Percentiles rank a stretch among this genome's conserved stretches.
Evolutionary conservation across 2,113 vertebrate genomes (phyloP).

Genomic region (Ctenomys sociabilis): DNA sequence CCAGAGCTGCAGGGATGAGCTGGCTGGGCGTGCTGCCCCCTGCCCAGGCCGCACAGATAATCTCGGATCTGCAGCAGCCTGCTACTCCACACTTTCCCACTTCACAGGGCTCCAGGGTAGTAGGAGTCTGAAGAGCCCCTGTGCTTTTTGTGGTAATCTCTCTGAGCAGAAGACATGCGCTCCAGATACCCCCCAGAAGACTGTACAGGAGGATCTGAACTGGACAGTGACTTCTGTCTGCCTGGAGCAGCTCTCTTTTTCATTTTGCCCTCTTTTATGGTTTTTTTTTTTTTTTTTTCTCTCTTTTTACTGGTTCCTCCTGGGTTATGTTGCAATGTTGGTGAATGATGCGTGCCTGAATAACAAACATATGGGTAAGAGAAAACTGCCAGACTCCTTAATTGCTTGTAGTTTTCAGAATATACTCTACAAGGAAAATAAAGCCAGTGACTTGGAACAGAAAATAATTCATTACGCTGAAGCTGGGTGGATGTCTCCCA

Average conservation of each 20-base stretch:
- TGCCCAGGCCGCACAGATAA: not conserved
- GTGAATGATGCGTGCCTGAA: not conserved
- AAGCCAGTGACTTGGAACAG: not conserved
- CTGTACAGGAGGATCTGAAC: fast-evolving
- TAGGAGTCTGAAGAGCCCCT: fast-evolving
- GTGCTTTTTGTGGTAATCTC: fast-evolving
- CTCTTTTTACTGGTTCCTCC: not conserved
- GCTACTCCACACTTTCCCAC: not conserved
- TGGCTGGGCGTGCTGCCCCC: not conserved
- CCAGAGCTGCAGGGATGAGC: no score
- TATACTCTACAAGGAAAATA: not conserved
- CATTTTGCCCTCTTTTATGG: not conserved
- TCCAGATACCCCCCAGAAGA: not conserved
- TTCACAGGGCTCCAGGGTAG: fast-evolving
- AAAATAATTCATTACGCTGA: not conserved
- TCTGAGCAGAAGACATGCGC: not conserved
- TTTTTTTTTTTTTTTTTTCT: no score
- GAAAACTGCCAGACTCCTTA: not conserved
- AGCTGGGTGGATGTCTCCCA: not conserved
- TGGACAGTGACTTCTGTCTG: not conserved
- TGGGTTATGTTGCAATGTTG: constrained; percentile 24
- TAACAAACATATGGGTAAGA: constrained; percentile 13
- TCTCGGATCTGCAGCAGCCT: not conserved
- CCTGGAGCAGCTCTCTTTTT: not conserved
- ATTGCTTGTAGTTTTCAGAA: not conserved